These are phyloP conservation scores for Eurois occulta DNA, from an alignment of 2,888 invertebrate genomes.

Conservation along the genomic window DNA sequence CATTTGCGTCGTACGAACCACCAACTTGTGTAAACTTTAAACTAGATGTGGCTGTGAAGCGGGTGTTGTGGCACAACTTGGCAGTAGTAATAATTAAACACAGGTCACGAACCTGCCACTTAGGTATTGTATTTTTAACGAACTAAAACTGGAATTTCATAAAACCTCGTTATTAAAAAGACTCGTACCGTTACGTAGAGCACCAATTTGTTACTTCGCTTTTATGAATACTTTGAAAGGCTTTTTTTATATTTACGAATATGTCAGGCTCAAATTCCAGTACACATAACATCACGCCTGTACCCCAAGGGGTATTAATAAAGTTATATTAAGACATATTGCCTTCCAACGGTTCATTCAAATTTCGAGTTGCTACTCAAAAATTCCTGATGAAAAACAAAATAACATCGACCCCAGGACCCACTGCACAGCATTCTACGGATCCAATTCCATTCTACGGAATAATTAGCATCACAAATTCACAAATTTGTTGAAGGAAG, in stretches of 20 bases:
- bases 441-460: background rate
- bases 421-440: background rate
- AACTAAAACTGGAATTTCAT: slow-evolving; percentile 39
- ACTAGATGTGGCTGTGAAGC: slow-evolving; percentile 18
- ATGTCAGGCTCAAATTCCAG: background rate
- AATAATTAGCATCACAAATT: slow-evolving; percentile 16
- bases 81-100: slow-evolving; percentile 46
- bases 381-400: background rate
- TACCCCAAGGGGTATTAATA: background rate
- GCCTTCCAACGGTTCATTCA: background rate
- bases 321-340: background rate
- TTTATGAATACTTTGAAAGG: slow-evolving; percentile 42
- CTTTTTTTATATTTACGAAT: slow-evolving; percentile 10
- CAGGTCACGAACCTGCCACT: slow-evolving; percentile 49
- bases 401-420: background rate
- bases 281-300: background rate
- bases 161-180: slow-evolving; percentile 25
- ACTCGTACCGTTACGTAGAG: slow-evolving; percentile 22
- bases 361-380: background rate
- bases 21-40: slow-evolving; percentile 35
- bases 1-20: slow-evolving; percentile 5
- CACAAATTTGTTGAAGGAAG: slow-evolving; percentile 24
- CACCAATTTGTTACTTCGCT: slow-evolving; percentile 38
- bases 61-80: slow-evolving; percentile 26
- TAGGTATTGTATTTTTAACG: slow-evolving; percentile 45